Evolutionary conservation across 2,888 invertebrate species (phyloP).

Genomic region (Argyresthia goedartella): DNA sequence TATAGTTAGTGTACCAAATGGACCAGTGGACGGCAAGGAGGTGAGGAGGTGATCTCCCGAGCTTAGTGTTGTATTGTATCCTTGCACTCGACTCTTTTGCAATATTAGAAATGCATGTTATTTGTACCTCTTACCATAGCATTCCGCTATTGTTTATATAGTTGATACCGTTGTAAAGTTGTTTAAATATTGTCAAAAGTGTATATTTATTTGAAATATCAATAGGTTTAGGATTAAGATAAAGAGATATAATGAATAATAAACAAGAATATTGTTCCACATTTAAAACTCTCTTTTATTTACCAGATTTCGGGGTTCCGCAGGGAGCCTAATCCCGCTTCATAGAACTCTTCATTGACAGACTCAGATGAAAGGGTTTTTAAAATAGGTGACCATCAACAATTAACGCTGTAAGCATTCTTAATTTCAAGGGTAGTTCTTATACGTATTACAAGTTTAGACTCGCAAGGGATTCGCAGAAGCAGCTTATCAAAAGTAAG

Average conservation of each 20-base stretch:
- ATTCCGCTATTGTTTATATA: constrained; percentile 38
- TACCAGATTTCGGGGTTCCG: constrained; percentile 3
- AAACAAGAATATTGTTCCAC: constrained; percentile 45
- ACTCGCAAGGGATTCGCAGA: no score
- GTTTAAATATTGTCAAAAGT: constrained; percentile 52
- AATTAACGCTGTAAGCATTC: no score
- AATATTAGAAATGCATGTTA: constrained; percentile 26
- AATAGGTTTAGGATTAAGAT: constrained; percentile 39
- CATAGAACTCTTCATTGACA: no score
- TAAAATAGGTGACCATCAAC: no score
- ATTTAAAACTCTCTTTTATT: constrained; percentile 33
- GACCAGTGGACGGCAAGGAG: constrained; percentile 34
- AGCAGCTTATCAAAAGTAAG: no score
- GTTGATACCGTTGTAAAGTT: constrained; percentile 23
- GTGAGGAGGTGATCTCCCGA: constrained; percentile 29
- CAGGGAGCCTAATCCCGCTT: neutral
- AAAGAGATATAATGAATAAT: constrained; percentile 41
- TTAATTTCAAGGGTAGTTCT: no score
- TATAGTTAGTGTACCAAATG: constrained; percentile 32
- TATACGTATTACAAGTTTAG: no score
- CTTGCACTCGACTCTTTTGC: constrained; percentile 17
- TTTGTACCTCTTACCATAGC: constrained; percentile 30
- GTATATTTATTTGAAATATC: constrained; percentile 56
- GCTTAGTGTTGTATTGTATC: constrained; percentile 14
- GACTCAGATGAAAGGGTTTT: no score